Evolutionary conservation across 2,797 vertebrate species (phyloP).

Genomic region (Micromesistius poutassou): DNA sequence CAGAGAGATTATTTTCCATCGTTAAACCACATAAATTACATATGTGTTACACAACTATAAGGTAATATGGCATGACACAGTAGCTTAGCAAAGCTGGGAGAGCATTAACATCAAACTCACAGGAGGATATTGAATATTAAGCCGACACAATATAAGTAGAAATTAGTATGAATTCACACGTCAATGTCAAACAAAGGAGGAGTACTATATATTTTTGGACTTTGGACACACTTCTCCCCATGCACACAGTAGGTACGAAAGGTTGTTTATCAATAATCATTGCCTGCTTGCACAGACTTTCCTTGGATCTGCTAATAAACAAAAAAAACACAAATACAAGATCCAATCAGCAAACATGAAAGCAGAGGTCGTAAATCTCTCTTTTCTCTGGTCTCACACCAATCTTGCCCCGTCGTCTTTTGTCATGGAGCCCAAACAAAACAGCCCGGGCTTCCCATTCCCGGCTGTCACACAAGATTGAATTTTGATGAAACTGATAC

Average conservation of each 20-base stretch:
- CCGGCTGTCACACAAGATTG: conserved; percentile 52
- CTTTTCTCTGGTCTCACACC: conserved; percentile 29
- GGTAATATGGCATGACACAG: background rate
- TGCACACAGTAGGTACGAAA: background rate
- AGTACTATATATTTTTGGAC: background rate
- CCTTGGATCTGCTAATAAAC: background rate
- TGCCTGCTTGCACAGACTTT: background rate
- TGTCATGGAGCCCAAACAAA: conserved; percentile 55
- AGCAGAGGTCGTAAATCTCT: conserved; percentile 41
- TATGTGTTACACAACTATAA: background rate
- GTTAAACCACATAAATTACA: background rate
- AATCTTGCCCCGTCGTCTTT: conserved; percentile 48
- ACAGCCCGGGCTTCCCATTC: conserved; percentile 29
- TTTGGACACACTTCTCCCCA: background rate
- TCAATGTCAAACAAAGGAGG: background rate
- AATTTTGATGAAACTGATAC: conserved; percentile 59
- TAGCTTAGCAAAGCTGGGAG: background rate
- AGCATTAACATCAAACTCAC: background rate
- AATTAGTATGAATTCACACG: background rate
- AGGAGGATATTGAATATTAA: background rate
- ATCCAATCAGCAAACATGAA: conserved; percentile 40
- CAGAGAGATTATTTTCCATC: background rate
- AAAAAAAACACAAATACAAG: conserved; percentile 12
- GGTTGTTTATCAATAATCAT: background rate
- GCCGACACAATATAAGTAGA: background rate